Evolutionary conservation across 2,113 vertebrate genomes (phyloP), one percentile per base, ranked within the genome.

Genomic region (Pao palembangensis): DNA sequence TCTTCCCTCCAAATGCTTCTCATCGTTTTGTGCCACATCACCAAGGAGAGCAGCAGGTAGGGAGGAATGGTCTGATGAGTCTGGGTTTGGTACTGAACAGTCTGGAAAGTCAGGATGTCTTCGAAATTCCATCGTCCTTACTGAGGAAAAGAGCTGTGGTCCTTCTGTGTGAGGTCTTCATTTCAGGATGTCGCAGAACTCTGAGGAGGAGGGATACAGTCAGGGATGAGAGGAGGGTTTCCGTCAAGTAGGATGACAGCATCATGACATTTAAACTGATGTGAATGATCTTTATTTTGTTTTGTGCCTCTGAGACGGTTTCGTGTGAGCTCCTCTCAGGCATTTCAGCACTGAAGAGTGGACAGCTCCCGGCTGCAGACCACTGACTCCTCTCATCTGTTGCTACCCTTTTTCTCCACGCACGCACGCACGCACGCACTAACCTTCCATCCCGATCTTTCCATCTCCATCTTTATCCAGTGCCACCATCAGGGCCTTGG

Each of bases 391-490:
- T 21, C 21, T 28, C 25, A 21, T 7, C 31, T n/a, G 18, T 57
- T 14, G 4, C 4, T 46, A 42, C 43, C 4, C 59, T 58, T 55
- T 18, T 38, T 67, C 73, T 73, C 14, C 50, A 47, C 46, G 8
- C 44, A 2, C 20, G 0, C 25, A 75, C 76, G 11, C 50, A 47
- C 46, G 8, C 44, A 2, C 20, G 0, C 25, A 75, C 76, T n/a
- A 85, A 93, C 90, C 89, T 69, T 91, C 88, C 60, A 88, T 79
- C 67, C 92, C 93, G 41, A 91, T 94, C 87, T 91, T 93, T 8
- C 92, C 90, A 7, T 94, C 91, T 12, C 90, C 82, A 14, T 93
- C 91, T 2, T 78, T 87, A 63, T 95, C 92, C 8, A 85, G 92
- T 28, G 81, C 91, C 48, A 69, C 46, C 67, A 93, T 82, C 73